Evolutionary conservation across 2,888 invertebrate genomes (phyloP).

Genomic region (Ptilodon capucinus): DNA sequence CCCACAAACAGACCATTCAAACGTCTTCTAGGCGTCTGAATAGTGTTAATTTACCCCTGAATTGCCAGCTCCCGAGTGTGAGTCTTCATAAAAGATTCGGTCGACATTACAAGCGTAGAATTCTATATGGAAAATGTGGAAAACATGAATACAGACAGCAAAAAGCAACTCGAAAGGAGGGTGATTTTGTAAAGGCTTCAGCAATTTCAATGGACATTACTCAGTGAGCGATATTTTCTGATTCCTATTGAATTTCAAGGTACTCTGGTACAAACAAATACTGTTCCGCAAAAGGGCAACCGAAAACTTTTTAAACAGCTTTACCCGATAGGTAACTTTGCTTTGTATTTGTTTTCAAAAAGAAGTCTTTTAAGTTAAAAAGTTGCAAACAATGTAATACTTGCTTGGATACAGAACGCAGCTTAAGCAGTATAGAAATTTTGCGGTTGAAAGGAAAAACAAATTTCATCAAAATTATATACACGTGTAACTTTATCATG

Average conservation of each 20-base stretch:
- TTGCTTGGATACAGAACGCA: slow-evolving; percentile 16
- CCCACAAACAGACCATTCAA: slow-evolving; percentile 34
- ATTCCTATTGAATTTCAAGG: slow-evolving; percentile 63
- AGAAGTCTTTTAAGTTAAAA: slow-evolving; percentile 30
- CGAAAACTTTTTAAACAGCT: slow-evolving; percentile 49
- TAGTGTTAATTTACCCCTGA: slow-evolving; percentile 73
- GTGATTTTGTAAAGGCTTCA: slow-evolving; percentile 79
- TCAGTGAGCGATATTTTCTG: slow-evolving; percentile 74
- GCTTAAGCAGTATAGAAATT: slow-evolving; percentile 11
- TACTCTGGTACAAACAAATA: slow-evolving; percentile 47
- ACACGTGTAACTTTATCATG: too few species aligned
- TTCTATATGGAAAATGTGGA: slow-evolving; percentile 77
- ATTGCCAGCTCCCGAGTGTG: slow-evolving; percentile 64
- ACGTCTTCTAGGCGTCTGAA: slow-evolving; percentile 52
- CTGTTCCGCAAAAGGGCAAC: slow-evolving; percentile 37
- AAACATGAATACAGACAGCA: slow-evolving; percentile 72
- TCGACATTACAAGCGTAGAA: slow-evolving; percentile 60
- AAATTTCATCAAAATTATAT: neutral
- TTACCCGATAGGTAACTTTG: slow-evolving; percentile 41
- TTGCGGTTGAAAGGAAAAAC: slow-evolving; percentile 4
- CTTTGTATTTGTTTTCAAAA: slow-evolving; percentile 41
- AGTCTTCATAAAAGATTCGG: slow-evolving; percentile 65
- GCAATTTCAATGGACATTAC: slow-evolving; percentile 72
- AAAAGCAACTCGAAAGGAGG: slow-evolving; percentile 70
- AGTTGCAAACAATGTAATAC: slow-evolving; percentile 32